Conservation (phyloP, 2,113 vertebrate species). For the Trogon surrucura region DNA sequence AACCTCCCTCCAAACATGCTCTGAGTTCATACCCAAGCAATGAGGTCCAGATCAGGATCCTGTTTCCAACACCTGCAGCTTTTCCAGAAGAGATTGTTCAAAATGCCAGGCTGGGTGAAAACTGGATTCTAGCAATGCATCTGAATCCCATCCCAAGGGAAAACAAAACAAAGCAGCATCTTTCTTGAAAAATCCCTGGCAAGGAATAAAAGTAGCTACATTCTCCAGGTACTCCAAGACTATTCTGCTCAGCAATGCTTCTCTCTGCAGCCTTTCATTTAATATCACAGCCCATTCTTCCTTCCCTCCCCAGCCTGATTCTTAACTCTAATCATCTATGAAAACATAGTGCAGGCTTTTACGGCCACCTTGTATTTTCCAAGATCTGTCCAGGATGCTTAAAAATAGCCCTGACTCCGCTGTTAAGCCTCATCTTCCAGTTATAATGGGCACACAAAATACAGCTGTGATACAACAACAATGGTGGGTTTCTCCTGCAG, state of each 20-base stretch:
- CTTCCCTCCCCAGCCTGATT: neutral
- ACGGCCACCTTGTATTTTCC: neutral
- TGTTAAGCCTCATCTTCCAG: neutral
- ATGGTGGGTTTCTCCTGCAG: neutral
- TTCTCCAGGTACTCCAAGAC: neutral
- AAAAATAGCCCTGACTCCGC: neutral
- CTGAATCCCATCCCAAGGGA: slow-evolving; percentile 6
- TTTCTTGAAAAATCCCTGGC: slow-evolving; percentile 17
- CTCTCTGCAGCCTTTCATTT: slow-evolving; percentile 27
- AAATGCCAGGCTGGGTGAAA: neutral
- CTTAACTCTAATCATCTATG: neutral
- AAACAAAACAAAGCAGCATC: slow-evolving; percentile 11
- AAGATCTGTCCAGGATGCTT: neutral
- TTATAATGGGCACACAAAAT: neutral
- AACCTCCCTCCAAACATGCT: neutral
- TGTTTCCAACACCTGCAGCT: neutral
- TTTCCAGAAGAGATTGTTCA: neutral
- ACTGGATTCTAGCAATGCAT: neutral
- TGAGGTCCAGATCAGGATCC: neutral
- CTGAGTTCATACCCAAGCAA: neutral
- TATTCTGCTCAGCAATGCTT: neutral
- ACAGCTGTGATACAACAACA: neutral
- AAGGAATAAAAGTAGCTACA: neutral
- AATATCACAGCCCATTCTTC: neutral
- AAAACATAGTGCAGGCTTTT: neutral